Evolutionary conservation across 2,888 invertebrate species (phyloP), one percentile per base, ranked within the genome.

Genomic region (Ernsta delagoae): DNA sequence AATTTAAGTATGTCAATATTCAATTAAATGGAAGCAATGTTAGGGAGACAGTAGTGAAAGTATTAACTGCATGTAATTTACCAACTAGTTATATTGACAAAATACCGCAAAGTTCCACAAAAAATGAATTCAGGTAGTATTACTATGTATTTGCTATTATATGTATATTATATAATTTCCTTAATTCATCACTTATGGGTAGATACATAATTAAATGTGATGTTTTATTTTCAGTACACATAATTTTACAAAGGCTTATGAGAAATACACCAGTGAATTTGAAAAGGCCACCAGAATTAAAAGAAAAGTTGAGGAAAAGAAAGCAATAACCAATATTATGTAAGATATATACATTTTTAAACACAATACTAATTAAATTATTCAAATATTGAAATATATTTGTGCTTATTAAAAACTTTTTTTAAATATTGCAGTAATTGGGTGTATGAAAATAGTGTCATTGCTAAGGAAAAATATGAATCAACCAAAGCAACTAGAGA

Each of bases 1-100:
- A 94, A 72, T 96, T 97, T 76, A 96, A 96, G 77, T 84, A 96
- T 72, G 96, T 98, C 0, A 95, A 96, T 79, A 96, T 98, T 70
- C 94, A 95, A 65, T 85, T 98, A 72, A 95, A 95, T 70, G 95
- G 96, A 48, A 92, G 91, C 72, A 95, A 96, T 87, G 90, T 98
- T 60, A 94, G 96, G 70, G 95, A 96, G 77, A 95, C 96, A 6
- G 96, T 98, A 50, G 93, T 96, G 7, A 96, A 95, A 82, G 88
- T 98, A 73, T 91, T 98, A 71, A 95, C 95, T 83, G 95, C 96
- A 41, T 98, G 98, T 88, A 95, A 97, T 83, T 94, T 98, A 72
- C 95, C 98, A 5, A 97, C 98, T n/a, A 96, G 96, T 56, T 98
- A 97, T 89, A 94, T 98, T 5, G 97, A 98, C 83, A 96, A 95